Evolutionary conservation across 2,113 vertebrate species (phyloP).

Genomic region (Zeus faber): DNA sequence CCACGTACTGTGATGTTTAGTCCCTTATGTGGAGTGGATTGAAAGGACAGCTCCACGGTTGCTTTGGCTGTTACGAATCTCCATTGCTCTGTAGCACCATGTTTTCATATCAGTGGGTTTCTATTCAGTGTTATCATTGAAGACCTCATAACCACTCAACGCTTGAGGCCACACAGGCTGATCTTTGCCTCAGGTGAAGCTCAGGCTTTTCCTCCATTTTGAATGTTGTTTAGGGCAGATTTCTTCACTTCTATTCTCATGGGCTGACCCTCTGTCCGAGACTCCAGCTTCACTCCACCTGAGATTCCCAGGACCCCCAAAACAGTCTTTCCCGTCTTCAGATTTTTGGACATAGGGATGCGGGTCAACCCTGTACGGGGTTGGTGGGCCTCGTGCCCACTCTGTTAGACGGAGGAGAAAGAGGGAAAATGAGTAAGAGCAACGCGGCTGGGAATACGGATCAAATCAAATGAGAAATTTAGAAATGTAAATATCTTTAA

Average conservation of each 20-base stretch:
- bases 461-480: constrained; percentile 18
- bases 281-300: constrained; percentile 88
- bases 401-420: constrained; percentile 69
- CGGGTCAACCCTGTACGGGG: constrained; percentile 86
- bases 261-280: constrained; percentile 89
- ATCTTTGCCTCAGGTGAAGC: not conserved
- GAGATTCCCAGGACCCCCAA: constrained; percentile 86
- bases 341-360: constrained; percentile 98
- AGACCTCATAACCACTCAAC: constrained; percentile 4
- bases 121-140: not conserved
- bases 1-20: not conserved
- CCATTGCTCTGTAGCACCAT: constrained; percentile 14
- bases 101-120: not conserved
- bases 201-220: constrained; percentile 89
- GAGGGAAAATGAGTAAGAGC: constrained; percentile 28
- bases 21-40: constrained; percentile 4
- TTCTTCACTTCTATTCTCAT: constrained; percentile 98
- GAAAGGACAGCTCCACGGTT: not conserved
- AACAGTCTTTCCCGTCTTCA: constrained; percentile 94
- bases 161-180: not conserved
- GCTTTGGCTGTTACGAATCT: not conserved
- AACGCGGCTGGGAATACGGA: constrained; percentile 28
- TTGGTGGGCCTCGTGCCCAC: constrained; percentile 85
- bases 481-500: constrained; percentile 49
- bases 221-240: constrained; percentile 80